Percentiles rank a stretch among this genome's conserved stretches.
These are phyloP conservation scores for Xenentodon cancila DNA, from an alignment of 2,797 vertebrate species.

Conservation along the genomic window DNA sequence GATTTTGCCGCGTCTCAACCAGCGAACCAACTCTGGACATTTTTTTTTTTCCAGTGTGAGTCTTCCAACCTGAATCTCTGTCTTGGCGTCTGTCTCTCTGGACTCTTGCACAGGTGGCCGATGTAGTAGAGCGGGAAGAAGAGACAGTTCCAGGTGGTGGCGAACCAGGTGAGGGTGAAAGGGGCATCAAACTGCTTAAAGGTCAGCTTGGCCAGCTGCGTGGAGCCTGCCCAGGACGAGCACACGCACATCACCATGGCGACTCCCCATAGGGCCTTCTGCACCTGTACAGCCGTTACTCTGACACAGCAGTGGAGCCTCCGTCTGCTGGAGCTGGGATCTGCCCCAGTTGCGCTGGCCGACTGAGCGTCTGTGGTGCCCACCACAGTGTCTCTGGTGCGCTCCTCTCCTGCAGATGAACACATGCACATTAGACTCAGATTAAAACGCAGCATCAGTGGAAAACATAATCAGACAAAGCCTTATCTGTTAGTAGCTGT, in stretches of 20 bases:
- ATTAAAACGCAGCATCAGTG: too few relatives aligned
- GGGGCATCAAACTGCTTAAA: constrained; percentile 91
- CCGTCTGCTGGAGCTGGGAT: constrained; percentile 76
- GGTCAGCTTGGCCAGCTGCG: constrained; percentile 93
- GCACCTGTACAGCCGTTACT: constrained; percentile 84
- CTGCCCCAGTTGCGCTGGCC: constrained; percentile 66
- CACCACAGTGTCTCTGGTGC: constrained; percentile 85
- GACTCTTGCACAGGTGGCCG: constrained; percentile 90
- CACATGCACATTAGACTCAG: constrained; percentile 3
- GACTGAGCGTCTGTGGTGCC: constrained; percentile 84
- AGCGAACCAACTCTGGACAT: too few relatives aligned
- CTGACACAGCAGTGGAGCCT: constrained; percentile 82
- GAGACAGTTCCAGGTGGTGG: constrained; percentile 95
- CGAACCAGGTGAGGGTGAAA: constrained; percentile 97
- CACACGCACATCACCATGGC: constrained; percentile 92
- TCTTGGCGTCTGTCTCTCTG: constrained; percentile 91
- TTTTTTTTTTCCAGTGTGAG: background rate
- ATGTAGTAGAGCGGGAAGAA: constrained; percentile 95
- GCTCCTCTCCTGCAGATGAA: constrained; percentile 86
- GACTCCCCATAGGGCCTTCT: constrained; percentile 90
- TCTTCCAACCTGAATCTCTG: constrained; percentile 92
- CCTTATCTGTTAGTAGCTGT: too few relatives aligned
- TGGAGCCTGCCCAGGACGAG: constrained; percentile 93
- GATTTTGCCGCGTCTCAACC: too few relatives aligned
- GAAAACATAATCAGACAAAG: too few relatives aligned